A percentile compares a stretch with the other conserved stretches of the same genome.
Evolutionary conservation across 2,888 invertebrate genomes (phyloP).

Genomic region (Lasiommata megera): DNA sequence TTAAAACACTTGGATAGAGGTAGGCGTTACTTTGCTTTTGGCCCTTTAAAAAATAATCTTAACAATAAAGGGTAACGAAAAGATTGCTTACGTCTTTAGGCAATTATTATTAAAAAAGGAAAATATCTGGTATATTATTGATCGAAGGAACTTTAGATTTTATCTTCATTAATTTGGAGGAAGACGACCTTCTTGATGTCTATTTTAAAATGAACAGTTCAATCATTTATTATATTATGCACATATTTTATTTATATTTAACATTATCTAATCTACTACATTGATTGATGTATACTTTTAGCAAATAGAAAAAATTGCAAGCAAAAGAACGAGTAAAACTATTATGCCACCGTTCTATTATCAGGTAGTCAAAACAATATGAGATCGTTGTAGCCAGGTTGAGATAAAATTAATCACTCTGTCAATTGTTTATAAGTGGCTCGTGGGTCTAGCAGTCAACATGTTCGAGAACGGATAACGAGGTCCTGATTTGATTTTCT

Average conservation of each 20-base stretch:
- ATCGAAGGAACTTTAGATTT: no score
- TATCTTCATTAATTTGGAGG: conserved; percentile 7
- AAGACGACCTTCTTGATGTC: conserved; percentile 17
- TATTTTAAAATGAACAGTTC: conserved; percentile 12
- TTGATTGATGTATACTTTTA: conserved; percentile 13
- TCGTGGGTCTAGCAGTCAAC: no score
- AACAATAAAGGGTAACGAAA: no score
- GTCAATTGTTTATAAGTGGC: neutral
- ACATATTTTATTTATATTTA: conserved; percentile 12
- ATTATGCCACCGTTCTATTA: neutral
- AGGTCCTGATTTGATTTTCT: no score
- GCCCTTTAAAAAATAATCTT: no score
- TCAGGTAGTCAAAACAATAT: neutral
- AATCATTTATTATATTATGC: conserved; percentile 12
- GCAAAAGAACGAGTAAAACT: neutral
- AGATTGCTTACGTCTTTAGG: no score
- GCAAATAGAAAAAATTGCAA: conserved; percentile 5
- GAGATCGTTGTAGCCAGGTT: neutral
- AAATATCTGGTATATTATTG: no score
- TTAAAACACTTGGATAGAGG: no score
- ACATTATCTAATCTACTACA: conserved; percentile 17
- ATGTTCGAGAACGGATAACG: no score
- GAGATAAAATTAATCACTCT: neutral
- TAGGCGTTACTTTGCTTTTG: no score
- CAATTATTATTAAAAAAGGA: no score